Evolutionary conservation across 2,113 vertebrate species (phyloP).

Genomic region (Phainopepla nitens): DNA sequence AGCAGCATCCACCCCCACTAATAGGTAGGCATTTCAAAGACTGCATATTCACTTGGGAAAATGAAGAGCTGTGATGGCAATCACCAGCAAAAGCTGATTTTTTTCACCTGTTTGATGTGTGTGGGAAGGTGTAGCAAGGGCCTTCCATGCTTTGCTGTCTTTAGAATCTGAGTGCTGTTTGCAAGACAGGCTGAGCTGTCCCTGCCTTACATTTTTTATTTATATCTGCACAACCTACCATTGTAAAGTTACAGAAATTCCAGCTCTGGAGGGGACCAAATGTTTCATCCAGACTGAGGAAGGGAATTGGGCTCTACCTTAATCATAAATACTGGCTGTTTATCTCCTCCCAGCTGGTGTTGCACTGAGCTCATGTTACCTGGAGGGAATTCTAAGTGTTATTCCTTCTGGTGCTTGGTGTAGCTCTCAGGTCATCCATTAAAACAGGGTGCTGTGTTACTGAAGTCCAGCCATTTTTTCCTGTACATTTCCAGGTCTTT

Average conservation of each 20-base stretch:
- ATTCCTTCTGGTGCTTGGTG: not conserved
- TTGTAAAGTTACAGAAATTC: not conserved
- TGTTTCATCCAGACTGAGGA: not conserved
- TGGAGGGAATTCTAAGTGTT: not conserved
- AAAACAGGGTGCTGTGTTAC: not conserved
- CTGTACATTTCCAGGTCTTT: not conserved
- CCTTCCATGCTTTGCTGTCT: not conserved
- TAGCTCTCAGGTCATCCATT: not conserved
- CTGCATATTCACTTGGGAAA: not conserved
- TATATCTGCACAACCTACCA: not conserved
- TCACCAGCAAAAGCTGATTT: not conserved
- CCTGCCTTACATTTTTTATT: not conserved
- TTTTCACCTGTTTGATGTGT: not conserved
- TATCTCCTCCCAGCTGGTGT: not conserved
- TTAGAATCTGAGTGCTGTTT: not conserved
- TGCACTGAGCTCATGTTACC: not conserved
- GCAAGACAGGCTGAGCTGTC: not conserved
- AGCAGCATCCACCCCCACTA: constrained; percentile 53
- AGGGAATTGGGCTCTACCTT: not conserved
- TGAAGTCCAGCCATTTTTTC: not conserved
- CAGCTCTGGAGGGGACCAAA: not conserved
- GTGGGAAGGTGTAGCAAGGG: not conserved
- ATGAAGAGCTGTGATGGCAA: not conserved
- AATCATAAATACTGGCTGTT: not conserved
- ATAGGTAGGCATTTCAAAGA: constrained; percentile 63